phyloP scores from a whole-genome alignment of 2,797 vertebrate species.

The Morelia viridis region DNA sequence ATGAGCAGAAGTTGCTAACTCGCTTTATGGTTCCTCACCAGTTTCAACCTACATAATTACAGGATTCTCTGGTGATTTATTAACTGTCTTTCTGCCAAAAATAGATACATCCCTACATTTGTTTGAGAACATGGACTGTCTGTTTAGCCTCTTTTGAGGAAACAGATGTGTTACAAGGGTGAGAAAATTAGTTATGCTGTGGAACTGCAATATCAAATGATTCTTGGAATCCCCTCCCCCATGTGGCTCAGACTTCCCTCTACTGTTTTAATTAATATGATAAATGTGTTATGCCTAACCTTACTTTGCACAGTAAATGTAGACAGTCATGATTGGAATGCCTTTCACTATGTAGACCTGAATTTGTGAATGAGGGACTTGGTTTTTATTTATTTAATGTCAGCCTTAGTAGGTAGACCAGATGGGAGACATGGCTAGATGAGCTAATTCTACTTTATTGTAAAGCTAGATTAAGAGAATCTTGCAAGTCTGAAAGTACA shows the following conservation, averaged over 20 bases:
- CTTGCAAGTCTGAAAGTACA: too few relatives aligned
- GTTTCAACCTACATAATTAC: background rate
- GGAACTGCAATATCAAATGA: constrained; percentile 46
- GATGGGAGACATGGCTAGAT: too few relatives aligned
- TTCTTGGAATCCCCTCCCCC: constrained; percentile 31
- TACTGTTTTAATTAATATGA: constrained; percentile 65
- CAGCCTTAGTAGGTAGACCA: too few relatives aligned
- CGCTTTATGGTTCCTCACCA: background rate
- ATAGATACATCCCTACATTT: background rate
- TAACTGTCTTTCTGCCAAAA: constrained; percentile 1
- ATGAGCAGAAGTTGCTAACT: background rate
- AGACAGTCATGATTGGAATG: constrained; percentile 56
- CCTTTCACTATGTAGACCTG: constrained; percentile 46
- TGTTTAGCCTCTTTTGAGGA: background rate
- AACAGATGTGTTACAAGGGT: background rate
- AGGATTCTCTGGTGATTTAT: background rate
- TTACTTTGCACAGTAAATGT: constrained; percentile 61
- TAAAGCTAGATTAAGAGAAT: too few relatives aligned
- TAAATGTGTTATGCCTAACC: constrained; percentile 52
- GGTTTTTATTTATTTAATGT: constrained; percentile 42
- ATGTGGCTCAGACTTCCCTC: constrained; percentile 32
- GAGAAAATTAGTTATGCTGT: background rate
- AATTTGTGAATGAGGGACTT: constrained; percentile 46
- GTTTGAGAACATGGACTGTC: background rate
- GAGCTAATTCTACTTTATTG: too few relatives aligned